Conservation (phyloP, 1,140 invertebrate species). For the Trichonephila clavipes region DNA sequence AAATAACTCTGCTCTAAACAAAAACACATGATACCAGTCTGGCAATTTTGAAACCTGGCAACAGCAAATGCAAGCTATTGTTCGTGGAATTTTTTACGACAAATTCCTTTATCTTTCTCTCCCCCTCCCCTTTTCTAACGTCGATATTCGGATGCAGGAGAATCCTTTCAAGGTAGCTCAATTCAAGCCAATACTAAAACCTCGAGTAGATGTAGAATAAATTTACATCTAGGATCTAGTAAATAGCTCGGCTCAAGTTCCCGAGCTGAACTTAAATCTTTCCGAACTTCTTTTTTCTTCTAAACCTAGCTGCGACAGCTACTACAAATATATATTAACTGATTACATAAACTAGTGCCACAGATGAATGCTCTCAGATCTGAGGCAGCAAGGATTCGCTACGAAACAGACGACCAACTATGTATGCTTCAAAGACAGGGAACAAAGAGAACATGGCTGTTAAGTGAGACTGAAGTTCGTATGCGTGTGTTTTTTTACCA, state of each 20-base stretch:
- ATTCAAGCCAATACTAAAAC: conserved; percentile 74
- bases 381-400: conserved; percentile 38
- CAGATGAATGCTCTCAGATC: conserved; percentile 50
- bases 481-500: not conserved
- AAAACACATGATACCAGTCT: not conserved
- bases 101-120: conserved; percentile 53
- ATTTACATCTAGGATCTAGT: conserved; percentile 69
- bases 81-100: conserved; percentile 51
- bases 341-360: conserved; percentile 47
- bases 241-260: conserved; percentile 61
- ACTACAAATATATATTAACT: conserved; percentile 57
- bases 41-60: conserved; percentile 27
- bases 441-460: not conserved
- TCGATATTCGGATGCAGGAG: conserved; percentile 50
- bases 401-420: conserved; percentile 59
- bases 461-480: not conserved
- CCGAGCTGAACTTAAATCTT: conserved; percentile 61
- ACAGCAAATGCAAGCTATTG: conserved; percentile 46
- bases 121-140: conserved; percentile 29
- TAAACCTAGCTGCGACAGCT: conserved; percentile 73
- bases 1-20: not conserved
- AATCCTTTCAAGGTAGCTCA: conserved; percentile 74
- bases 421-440: conserved; percentile 32
- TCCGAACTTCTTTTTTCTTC: conserved; percentile 74
- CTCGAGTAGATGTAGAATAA: conserved; percentile 68